Percentiles rank a stretch among this genome's conserved stretches.
Conservation (phyloP, 2,113 vertebrate genomes). For the Rhynchomys soricoides region DNA sequence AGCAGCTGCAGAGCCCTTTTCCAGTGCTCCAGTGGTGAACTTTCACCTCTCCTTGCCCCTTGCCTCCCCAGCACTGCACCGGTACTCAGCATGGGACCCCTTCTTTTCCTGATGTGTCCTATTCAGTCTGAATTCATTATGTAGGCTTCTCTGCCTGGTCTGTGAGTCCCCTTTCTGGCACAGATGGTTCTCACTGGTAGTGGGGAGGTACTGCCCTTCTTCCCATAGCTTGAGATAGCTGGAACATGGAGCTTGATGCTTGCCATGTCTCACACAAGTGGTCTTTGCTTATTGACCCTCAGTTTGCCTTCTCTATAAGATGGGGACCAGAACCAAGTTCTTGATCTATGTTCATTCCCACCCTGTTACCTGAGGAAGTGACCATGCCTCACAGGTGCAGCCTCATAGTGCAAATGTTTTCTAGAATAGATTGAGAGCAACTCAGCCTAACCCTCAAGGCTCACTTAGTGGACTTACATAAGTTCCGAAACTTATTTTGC, state of each 20-base stretch:
- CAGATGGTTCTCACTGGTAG: not conserved
- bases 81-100: not conserved
- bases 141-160: not conserved
- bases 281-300: not conserved
- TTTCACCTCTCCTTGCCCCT: not conserved
- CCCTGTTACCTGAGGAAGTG: not conserved
- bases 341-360: not conserved
- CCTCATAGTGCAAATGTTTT: not conserved
- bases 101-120: not conserved
- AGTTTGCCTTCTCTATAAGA: constrained; percentile 39
- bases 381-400: not conserved
- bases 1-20: no score
- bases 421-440: not conserved
- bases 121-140: not conserved
- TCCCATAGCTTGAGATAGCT: not conserved
- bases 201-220: not conserved
- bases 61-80: not conserved
- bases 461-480: constrained; percentile 31
- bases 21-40: not conserved
- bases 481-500: constrained; percentile 65
- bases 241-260: not conserved
- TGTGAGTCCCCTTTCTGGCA: not conserved
- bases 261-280: not conserved
- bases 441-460: not conserved
- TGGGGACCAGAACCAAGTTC: not conserved